Evolutionary conservation across 2,888 invertebrate species (phyloP), one percentile per base, ranked within the genome.

Genomic region (Erannis defoliaria): DNA sequence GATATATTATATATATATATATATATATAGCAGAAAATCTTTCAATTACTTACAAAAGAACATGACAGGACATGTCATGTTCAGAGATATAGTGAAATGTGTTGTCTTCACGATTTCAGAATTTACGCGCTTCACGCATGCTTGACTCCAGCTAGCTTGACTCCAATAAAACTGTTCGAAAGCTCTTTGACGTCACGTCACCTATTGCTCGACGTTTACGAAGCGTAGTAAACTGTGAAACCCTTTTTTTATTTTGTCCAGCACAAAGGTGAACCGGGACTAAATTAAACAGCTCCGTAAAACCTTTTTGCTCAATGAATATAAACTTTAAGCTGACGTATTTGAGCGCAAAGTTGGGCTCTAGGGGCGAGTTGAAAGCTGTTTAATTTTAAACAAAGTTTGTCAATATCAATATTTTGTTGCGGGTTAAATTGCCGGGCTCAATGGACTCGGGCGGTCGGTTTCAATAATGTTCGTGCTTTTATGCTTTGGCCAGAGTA

Each of bases 251-350:
- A 80, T 82, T 82, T 81, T 78, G 80, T 71, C 73, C 59, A 70
- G 70, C 80, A 81, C 81, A 86, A 84, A 85, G 86, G 85, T 83
- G 78, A 76, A 75, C 75, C 71, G 75, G 72, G 79, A 68, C 77
- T 68, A 81, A 85, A 85, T 85, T 84, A 86, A 85, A 85, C 81
- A 82, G 80, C 78, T 78, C 77, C 71, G 57, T 69, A 59, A 68
- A 63, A 62, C 42, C 49, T 40, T 61, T 59, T 57, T 67, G 68
- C 63, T 69, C 68, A 65, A 55, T 62, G 38, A 78, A 75, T 73
- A 57, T 68, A 70, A 75, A 76, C 80, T 76, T 76, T 82, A 74
- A 62, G 54, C 38, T 48, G 51, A 54, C 49, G 33, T 9, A 33
- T 62, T 78, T 77, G 71, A 76, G 75, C 70, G 64, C 57, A 71